Conservation (phyloP, 2,797 vertebrate species). For the Decapterus maruadsi region DNA sequence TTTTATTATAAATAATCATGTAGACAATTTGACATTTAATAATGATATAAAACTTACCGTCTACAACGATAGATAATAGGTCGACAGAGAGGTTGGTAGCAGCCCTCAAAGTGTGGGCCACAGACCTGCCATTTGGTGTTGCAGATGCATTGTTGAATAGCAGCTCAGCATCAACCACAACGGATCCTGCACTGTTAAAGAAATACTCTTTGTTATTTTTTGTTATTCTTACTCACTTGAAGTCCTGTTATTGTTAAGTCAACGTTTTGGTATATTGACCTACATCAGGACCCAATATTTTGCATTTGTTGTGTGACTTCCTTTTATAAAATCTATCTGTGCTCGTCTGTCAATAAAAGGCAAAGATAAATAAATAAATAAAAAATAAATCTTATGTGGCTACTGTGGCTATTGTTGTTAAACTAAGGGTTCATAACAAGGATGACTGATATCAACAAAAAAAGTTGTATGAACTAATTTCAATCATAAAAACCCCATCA, state of each 20-base stretch:
- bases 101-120: background rate
- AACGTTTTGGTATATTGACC: too few relatives aligned
- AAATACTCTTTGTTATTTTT: background rate
- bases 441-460: background rate
- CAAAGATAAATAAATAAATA: too few relatives aligned
- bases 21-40: background rate
- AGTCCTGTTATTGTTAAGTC: too few relatives aligned
- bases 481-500: too few relatives aligned
- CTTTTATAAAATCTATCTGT: too few relatives aligned
- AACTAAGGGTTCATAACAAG: background rate
- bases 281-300: too few relatives aligned
- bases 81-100: conserved; percentile 15
- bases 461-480: too few relatives aligned
- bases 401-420: background rate
- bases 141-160: background rate
- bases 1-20: background rate
- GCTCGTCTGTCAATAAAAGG: too few relatives aligned
- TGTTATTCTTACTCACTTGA: too few relatives aligned
- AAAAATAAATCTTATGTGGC: too few relatives aligned
- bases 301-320: too few relatives aligned
- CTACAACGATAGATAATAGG: conserved; percentile 15
- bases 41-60: background rate
- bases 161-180: conserved; percentile 23
- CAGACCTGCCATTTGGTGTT: conserved; percentile 12
- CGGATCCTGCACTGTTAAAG: conserved; percentile 36